Base-by-base conservation (phyloP, 2,113 vertebrate genomes). In the Cyanocitta stelleri region DNA sequence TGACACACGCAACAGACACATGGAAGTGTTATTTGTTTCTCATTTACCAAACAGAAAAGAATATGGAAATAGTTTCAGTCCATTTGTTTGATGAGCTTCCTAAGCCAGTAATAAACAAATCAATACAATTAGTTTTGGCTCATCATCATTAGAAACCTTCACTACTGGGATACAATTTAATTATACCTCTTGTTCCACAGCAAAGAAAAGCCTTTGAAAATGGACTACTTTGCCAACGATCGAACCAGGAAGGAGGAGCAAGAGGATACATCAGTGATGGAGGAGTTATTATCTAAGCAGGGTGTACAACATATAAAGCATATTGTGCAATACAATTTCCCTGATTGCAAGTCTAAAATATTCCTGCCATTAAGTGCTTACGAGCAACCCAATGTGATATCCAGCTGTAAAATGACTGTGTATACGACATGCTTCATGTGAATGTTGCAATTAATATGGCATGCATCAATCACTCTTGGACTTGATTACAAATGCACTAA, bases 111-210 rank as follows among this genome's bases (percentile, higher is more conserved):
- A 97, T 97, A 98, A 98, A 98, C 98, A 98, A 98, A 98, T 98
- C 98, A 98, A 98, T 98, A 98, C 98, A 98, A 98, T 98, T 98
- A 98, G 98, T 97, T 97, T 98, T 97, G 97, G 97, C 96, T 98
- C 97, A 97, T 98, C 97, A 97, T 98, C 97, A 97, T 97, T 98
- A 97, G 95, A 96, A 98, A 97, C 76, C 95, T 95, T 97, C 95
- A 95, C 97, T 97, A 95, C 95, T 96, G 97, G 96, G 97, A 97
- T 96, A 96, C 95, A 95, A 97, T 97, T 96, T 97, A 97, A 98
- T 98, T 97, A 97, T 94, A 98, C 97, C 96, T 97, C 96, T 98
- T 95, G 83, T 85, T 97, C 67, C 89, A 76, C 29, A 95, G 94
- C 93, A 96, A 93, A 90, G 87, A 79, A 97, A 97, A 97, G 91